Evolutionary conservation across 64 coral and sea anemone genomes (phyloP).

Genomic region (Trachythela sp.): DNA sequence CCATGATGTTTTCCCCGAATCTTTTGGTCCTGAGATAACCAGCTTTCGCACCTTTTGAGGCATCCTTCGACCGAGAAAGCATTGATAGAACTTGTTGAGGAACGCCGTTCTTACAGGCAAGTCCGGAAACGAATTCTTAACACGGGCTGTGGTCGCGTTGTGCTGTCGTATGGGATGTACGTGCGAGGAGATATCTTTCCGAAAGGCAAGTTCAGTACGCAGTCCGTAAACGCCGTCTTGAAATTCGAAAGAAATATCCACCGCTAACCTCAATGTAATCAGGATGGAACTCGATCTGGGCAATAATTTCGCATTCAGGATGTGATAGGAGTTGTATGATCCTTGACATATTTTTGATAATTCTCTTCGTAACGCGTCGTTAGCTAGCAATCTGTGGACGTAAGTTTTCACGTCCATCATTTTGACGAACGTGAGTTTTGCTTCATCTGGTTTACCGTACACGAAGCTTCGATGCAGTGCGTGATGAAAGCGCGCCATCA

Average conservation of each 20-base stretch:
- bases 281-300: background rate
- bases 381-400: background rate
- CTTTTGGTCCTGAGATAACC: conserved; percentile 5
- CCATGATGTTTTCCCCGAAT: conserved; percentile 39
- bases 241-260: background rate
- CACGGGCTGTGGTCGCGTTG: background rate
- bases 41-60: conserved; percentile 17
- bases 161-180: background rate
- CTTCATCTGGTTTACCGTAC: background rate
- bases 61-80: conserved; percentile 7
- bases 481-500: background rate
- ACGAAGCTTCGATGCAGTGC: background rate
- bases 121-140: too few species aligned
- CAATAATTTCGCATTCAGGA: background rate
- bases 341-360: background rate
- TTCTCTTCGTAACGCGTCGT: background rate
- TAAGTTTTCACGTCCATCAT: background rate
- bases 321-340: background rate
- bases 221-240: background rate
- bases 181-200: background rate
- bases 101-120: background rate
- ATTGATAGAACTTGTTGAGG: conserved; percentile 49
- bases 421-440: background rate
- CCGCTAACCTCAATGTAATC: background rate
- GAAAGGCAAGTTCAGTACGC: background rate